Conservation (phyloP, 1,140 invertebrate genomes). For the Drosophila lacertosa region DNA sequence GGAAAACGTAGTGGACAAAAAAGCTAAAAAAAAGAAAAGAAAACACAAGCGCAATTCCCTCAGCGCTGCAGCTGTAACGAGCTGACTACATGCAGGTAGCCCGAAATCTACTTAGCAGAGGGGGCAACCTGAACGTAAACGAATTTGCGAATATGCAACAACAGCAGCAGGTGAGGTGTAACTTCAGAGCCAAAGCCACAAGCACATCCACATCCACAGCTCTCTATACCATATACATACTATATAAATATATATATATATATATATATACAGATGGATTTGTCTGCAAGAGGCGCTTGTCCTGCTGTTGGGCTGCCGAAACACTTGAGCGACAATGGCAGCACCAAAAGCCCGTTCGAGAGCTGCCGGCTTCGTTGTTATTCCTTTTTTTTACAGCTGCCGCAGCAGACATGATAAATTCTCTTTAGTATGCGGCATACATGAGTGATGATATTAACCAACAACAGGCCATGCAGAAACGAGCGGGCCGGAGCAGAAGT, state of each 20-base stretch:
- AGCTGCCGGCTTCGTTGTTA: slow-evolving; percentile 8
- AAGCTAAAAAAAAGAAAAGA: background rate
- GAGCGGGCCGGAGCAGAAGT: background rate
- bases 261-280: slow-evolving; percentile 22
- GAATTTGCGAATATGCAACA: slow-evolving; percentile 67
- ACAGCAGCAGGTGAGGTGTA: slow-evolving; percentile 32
- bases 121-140: slow-evolving; percentile 67
- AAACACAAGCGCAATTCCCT: slow-evolving; percentile 33
- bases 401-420: slow-evolving; percentile 79
- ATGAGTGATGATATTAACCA: slow-evolving; percentile 82
- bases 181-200: slow-evolving; percentile 12
- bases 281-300: background rate
- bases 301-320: slow-evolving; percentile 38
- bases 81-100: slow-evolving; percentile 71
- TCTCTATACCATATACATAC: background rate
- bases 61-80: slow-evolving; percentile 64
- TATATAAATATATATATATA: background rate
- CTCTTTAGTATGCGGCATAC: slow-evolving; percentile 81
- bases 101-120: slow-evolving; percentile 74
- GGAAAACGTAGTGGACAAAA: background rate
- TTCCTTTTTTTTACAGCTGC: slow-evolving; percentile 42
- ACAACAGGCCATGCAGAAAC: slow-evolving; percentile 48
- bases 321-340: slow-evolving; percentile 76
- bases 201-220: slow-evolving; percentile 4
- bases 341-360: slow-evolving; percentile 38